Evolutionary conservation across 2,797 vertebrate species (phyloP).

Genomic region (Geotria australis): DNA sequence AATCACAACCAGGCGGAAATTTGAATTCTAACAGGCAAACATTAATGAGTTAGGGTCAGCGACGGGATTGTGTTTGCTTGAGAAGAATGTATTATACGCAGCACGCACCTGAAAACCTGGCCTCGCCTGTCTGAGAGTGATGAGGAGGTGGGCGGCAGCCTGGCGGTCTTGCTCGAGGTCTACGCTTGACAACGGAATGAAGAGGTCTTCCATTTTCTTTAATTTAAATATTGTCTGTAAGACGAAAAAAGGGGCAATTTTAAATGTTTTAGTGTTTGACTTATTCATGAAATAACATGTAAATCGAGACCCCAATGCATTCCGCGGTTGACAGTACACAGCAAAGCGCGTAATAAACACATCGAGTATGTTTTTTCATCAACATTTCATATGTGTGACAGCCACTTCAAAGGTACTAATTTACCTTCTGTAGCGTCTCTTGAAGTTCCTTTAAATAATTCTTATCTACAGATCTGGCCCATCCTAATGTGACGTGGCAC

Average conservation of each 20-base stretch:
- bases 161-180: conserved; percentile 31
- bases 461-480: conserved; percentile 13
- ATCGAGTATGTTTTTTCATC: too few relatives aligned
- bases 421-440: conserved; percentile 30
- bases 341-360: too few relatives aligned
- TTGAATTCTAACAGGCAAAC: too few relatives aligned
- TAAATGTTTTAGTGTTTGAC: neutral
- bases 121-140: conserved; percentile 24
- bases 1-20: too few relatives aligned
- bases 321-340: too few relatives aligned
- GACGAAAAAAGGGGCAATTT: neutral
- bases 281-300: conserved; percentile 2
- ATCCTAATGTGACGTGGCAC: conserved; percentile 15
- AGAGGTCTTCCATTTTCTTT: conserved; percentile 21
- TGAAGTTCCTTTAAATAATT: conserved; percentile 24
- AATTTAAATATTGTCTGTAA: conserved; percentile 25
- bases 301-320: too few relatives aligned
- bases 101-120: conserved; percentile 31
- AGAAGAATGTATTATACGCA: neutral
- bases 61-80: neutral
- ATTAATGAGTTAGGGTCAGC: too few relatives aligned
- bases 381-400: too few relatives aligned
- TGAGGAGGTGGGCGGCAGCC: conserved; percentile 17
- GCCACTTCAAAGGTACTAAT: neutral
- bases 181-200: conserved; percentile 21